Conservation (phyloP, 2,797 vertebrate genomes). For the Luscinia megarhynchos region DNA sequence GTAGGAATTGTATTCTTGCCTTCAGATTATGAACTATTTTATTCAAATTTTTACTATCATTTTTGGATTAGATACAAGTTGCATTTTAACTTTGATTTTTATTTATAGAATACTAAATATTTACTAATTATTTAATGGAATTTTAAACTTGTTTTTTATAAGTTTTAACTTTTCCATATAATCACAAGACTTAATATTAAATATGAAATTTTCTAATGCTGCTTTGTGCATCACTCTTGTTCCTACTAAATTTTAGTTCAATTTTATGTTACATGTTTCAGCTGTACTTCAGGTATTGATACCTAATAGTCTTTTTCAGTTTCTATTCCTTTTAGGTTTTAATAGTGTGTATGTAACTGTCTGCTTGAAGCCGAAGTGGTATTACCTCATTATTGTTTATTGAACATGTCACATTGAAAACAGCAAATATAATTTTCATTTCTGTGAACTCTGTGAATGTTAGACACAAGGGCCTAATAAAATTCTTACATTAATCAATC, state of each 20-base stretch:
- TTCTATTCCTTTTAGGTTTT: background rate
- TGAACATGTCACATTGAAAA: background rate
- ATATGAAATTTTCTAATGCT: background rate
- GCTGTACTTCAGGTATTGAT: background rate
- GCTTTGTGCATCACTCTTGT: background rate
- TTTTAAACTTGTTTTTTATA: background rate
- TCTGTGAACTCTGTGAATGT: background rate
- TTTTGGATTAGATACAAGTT: background rate
- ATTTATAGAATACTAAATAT: background rate
- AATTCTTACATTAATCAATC: background rate
- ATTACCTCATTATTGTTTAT: background rate
- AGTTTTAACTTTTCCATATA: background rate
- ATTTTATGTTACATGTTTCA: background rate
- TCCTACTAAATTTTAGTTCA: background rate
- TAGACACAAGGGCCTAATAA: background rate
- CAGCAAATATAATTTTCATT: background rate
- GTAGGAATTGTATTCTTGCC: background rate
- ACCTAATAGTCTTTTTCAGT: background rate
- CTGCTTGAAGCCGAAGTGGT: background rate
- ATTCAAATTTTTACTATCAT: background rate
- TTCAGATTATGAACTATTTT: background rate
- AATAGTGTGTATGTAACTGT: fast-evolving
- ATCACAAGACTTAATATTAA: background rate
- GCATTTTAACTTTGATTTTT: background rate
- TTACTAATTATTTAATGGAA: background rate